Evolutionary conservation across 2,797 vertebrate species (phyloP), one percentile per base, ranked within the genome.

Genomic region (Rhinogobio ventralis): DNA sequence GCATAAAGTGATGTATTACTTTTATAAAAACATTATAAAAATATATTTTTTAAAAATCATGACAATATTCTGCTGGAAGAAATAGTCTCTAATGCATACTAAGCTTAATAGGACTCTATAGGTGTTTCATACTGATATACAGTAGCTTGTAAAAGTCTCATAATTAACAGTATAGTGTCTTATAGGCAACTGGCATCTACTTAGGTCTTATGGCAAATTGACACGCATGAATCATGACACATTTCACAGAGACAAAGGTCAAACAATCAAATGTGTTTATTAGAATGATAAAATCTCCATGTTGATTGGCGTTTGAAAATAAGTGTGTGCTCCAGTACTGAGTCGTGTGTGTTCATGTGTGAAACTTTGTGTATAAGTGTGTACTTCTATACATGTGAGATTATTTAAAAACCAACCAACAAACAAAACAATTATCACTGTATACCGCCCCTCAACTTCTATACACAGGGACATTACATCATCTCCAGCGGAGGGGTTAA

Each of bases 211-310:
- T 10, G 36, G 51, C 30, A 55, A 36, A 75, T 33, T 53, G 14
- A 25, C 13, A 46, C 39, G 25, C n/a, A 45, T 15, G 14, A 64
- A 30, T 30, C 62, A 64, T 28, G n/a, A 45, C 36, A 62, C 55
- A 77, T 28, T 62, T 77, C n/a, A 77, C 60, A 79, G 78, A 68
- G 28, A 49, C 80, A 60, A 57, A 79, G 71, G 64, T 67, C 20
- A 76, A 87, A 87, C 86, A 90, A 88, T 87, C 87, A 75, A 85
- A 83, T 81, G 83, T 84, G 85, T 89, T 89, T 89, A 89, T 89
- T 89, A 87, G 85, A 88, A 86, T 88, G 88, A 90, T 88, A 90
- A 90, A 89, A 90, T 87, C 79, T 90, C 81, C 85, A 81, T 82
- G 83, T 90, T 51, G 77, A 82, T 78, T 76, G 84, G 85, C 79